Conservation (phyloP, 1,140 invertebrate species). For the Musca vetustissima region DNA sequence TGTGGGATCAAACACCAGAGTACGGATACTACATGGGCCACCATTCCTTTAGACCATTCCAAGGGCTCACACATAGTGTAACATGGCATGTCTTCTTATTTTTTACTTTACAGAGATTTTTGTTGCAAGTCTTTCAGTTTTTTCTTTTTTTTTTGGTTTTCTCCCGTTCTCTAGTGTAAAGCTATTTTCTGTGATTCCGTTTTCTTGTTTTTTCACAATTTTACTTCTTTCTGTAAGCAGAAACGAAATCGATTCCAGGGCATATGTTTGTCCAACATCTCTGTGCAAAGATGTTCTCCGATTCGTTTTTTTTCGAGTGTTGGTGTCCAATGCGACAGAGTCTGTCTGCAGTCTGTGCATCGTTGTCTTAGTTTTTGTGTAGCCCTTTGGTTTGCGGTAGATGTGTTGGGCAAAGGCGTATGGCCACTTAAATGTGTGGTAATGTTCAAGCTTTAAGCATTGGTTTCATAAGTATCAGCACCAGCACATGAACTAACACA, state of each 20-base stretch:
- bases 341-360: neutral
- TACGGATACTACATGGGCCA: too few species aligned
- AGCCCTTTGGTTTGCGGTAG: too few species aligned
- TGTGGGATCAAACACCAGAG: too few species aligned
- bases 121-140: conserved; percentile 13
- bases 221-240: neutral
- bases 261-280: neutral
- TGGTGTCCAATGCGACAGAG: too few species aligned
- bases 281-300: neutral
- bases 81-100: neutral
- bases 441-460: conserved; percentile 16
- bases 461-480: conserved; percentile 12
- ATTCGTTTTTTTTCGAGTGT: too few species aligned
- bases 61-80: too few species aligned
- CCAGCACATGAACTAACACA: too few species aligned
- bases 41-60: too few species aligned
- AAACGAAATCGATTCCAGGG: conserved; percentile 15
- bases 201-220: too few species aligned
- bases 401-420: neutral
- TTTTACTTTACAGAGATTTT: conserved; percentile 15
- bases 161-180: neutral
- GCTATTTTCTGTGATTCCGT: too few species aligned
- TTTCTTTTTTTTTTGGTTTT: neutral
- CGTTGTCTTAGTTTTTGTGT: too few species aligned
- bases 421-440: conserved; percentile 19